These are phyloP conservation scores for Serranochromis macrocephalus DNA, from an alignment of 2,113 vertebrate genomes.

Conservation along the genomic window DNA sequence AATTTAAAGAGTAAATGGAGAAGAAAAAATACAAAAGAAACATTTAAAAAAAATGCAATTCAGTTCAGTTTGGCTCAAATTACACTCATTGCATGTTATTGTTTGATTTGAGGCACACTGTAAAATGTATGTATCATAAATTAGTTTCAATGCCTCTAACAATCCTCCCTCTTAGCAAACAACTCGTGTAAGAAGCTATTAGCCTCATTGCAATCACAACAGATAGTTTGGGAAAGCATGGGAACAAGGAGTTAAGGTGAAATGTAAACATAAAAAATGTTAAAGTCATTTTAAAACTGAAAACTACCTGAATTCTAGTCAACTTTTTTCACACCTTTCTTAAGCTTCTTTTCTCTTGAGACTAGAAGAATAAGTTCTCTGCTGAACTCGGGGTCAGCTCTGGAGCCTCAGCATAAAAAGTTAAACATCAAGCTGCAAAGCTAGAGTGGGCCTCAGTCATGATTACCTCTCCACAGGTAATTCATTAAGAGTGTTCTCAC, in stretches of 20 bases:
- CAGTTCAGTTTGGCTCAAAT: not conserved
- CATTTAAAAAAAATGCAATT: not conserved
- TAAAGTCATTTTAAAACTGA: not conserved
- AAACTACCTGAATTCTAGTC: not conserved
- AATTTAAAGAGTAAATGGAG: not conserved
- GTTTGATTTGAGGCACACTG: not conserved
- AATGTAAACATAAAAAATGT: not conserved
- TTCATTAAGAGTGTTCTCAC: not conserved
- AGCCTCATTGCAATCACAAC: not conserved
- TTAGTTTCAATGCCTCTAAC: not conserved
- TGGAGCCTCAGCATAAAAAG: not conserved
- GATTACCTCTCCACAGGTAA: not conserved
- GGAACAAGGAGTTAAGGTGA: not conserved
- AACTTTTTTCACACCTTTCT: not conserved
- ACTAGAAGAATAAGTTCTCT: not conserved
- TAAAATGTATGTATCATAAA: not conserved
- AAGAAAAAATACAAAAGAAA: not conserved
- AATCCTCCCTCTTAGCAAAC: not conserved
- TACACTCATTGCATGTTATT: fast-evolving
- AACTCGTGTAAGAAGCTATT: not conserved
- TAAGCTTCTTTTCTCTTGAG: not conserved
- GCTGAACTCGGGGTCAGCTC: not conserved
- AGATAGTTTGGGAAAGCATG: not conserved
- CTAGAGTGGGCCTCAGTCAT: not conserved
- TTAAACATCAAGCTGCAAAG: not conserved